Evolutionary conservation across 1,140 invertebrate species (phyloP).

Genomic region (Cherax destructor): DNA sequence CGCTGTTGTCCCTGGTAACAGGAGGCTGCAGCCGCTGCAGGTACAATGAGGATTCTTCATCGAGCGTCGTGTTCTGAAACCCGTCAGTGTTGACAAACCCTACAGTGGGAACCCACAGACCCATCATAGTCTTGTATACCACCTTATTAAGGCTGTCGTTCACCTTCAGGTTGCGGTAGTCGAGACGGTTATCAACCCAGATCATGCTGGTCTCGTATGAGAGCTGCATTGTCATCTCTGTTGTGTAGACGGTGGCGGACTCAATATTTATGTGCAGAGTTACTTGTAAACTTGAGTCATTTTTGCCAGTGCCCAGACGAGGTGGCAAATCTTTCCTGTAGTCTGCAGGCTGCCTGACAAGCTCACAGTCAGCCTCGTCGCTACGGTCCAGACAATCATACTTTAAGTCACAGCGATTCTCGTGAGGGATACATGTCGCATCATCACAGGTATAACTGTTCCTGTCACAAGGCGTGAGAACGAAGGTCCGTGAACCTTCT

Average conservation of each 20-base stretch:
- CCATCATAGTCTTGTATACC: conserved; percentile 17
- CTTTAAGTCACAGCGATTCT: conserved; percentile 62
- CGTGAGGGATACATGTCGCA: conserved; percentile 51
- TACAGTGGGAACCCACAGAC: conserved; percentile 57
- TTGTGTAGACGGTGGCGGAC: conserved; percentile 51
- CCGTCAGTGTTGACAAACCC: conserved; percentile 37
- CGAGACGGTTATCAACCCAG: conserved; percentile 65
- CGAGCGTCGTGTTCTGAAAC: background rate
- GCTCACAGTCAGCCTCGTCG: conserved; percentile 58
- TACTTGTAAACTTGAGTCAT: background rate
- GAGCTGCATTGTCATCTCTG: conserved; percentile 54
- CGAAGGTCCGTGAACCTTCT: conserved; percentile 7
- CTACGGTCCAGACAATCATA: conserved; percentile 64
- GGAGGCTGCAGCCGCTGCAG: background rate
- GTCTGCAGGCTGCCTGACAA: conserved; percentile 39
- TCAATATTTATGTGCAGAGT: conserved; percentile 35
- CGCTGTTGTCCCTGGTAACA: background rate
- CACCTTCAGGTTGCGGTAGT: conserved; percentile 58
- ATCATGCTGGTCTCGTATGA: conserved; percentile 56
- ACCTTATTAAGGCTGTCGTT: conserved; percentile 52
- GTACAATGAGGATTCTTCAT: background rate
- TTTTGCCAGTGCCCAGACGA: background rate
- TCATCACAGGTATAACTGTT: conserved; percentile 55
- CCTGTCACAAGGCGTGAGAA: conserved; percentile 23
- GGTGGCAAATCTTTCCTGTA: conserved; percentile 53